These are phyloP conservation scores for Lagorchestes hirsutus DNA, from an alignment of 2,797 vertebrate species.

Conservation along the genomic window DNA sequence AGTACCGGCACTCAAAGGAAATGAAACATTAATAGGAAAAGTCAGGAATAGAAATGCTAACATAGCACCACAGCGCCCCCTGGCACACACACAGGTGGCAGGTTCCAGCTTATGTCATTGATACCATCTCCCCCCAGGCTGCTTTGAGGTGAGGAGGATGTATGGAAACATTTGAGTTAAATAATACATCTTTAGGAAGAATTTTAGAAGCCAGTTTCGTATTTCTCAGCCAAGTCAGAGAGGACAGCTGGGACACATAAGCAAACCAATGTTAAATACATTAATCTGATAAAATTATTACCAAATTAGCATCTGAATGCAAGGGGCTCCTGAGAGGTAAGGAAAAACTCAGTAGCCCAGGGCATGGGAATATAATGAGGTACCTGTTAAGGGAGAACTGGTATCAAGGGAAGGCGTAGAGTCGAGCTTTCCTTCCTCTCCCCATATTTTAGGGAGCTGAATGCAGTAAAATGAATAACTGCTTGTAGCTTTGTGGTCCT, in stretches of 20 bases:
- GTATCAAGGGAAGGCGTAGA: neutral
- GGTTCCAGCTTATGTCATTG: neutral
- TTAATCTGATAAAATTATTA: slow-evolving; percentile 10
- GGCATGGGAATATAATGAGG: neutral
- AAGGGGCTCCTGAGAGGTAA: neutral
- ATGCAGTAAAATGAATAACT: neutral
- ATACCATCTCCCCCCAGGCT: neutral
- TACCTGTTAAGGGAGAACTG: neutral
- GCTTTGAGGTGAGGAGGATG: neutral
- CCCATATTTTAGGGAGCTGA: neutral
- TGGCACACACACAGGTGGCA: neutral
- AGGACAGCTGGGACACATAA: neutral
- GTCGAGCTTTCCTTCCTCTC: neutral
- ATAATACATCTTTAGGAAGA: neutral
- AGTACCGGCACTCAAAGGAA: neutral
- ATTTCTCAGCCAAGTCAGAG: neutral
- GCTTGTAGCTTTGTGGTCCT: neutral
- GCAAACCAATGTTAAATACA: neutral
- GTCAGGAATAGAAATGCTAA: neutral
- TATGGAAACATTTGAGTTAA: neutral
- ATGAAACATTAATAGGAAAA: neutral
- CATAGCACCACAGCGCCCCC: neutral
- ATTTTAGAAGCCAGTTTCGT: neutral
- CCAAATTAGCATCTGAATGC: neutral
- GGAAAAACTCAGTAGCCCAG: neutral